These are phyloP conservation scores for Dunckerocampus dactyliophorus DNA, from an alignment of 2,113 vertebrate genomes.

Conservation along the genomic window DNA sequence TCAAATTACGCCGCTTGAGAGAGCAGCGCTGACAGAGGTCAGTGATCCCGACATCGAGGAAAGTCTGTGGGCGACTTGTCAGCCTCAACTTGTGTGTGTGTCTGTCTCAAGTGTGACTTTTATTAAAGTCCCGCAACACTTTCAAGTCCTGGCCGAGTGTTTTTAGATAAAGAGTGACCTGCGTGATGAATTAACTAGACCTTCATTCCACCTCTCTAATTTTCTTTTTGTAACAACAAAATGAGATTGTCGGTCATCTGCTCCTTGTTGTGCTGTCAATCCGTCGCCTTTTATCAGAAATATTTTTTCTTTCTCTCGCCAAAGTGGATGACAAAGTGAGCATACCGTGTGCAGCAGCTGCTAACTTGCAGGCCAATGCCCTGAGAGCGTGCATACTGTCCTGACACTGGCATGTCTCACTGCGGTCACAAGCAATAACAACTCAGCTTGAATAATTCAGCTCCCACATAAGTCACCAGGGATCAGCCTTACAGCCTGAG, in stretches of 20 bases:
- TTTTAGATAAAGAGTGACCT: conserved; percentile 26
- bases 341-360: conserved; percentile 67
- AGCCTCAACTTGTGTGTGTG: conserved; percentile 22
- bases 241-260: conserved; percentile 33
- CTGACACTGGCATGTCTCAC: conserved; percentile 61
- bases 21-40: conserved; percentile 32
- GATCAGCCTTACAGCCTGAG: conserved; percentile 22
- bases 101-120: conserved; percentile 21
- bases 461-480: conserved; percentile 31
- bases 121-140: conserved; percentile 45
- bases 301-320: not conserved
- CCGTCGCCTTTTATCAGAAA: conserved; percentile 52
- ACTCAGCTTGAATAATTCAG: conserved; percentile 70
- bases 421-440: conserved; percentile 47
- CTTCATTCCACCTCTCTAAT: conserved; percentile 48
- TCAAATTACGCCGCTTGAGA: conserved; percentile 14
- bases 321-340: conserved; percentile 63
- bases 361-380: conserved; percentile 60
- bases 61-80: conserved; percentile 41
- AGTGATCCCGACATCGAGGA: conserved; percentile 31
- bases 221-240: conserved; percentile 43
- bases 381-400: conserved; percentile 50
- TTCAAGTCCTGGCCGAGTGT: conserved; percentile 39
- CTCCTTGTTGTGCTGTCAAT: conserved; percentile 8
- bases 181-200: conserved; percentile 37